These are phyloP conservation scores for Habroteleia sp. DNA, from an alignment of 2,888 invertebrate genomes.

Conservation along the genomic window DNA sequence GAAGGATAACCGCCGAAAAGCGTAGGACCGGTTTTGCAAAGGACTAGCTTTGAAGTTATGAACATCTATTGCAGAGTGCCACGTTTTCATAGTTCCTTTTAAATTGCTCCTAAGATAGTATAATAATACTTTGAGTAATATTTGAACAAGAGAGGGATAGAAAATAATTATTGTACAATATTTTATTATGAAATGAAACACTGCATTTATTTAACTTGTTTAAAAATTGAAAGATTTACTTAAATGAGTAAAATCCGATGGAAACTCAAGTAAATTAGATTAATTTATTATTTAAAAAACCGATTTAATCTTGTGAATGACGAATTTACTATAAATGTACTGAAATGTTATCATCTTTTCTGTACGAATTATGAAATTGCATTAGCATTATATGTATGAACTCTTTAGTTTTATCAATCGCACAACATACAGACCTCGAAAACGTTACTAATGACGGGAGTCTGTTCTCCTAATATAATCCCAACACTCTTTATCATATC, in stretches of 20 bases:
- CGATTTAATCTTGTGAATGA: too few species aligned
- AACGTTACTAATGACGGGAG: slow-evolving; percentile 44
- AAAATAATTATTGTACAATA: too few species aligned
- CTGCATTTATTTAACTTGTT: too few species aligned
- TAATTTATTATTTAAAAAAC: too few species aligned
- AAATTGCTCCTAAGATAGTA: slow-evolving; percentile 8
- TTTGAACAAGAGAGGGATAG: too few species aligned
- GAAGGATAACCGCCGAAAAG: slow-evolving; percentile 34
- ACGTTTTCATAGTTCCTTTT: slow-evolving; percentile 28
- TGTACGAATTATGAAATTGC: slow-evolving; percentile 19
- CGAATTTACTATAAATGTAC: too few species aligned
- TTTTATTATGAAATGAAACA: too few species aligned
- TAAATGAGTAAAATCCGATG: too few species aligned
- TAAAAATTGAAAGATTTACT: too few species aligned
- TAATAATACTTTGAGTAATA: slow-evolving; percentile 6
- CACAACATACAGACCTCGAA: slow-evolving; percentile 29
- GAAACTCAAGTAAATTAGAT: too few species aligned
- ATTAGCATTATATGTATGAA: slow-evolving; percentile 11
- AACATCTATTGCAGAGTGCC: slow-evolving; percentile 15
- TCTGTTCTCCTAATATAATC: slow-evolving; percentile 36
- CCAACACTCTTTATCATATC: slow-evolving; percentile 43
- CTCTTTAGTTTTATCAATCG: too few species aligned
- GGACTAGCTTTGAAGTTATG: slow-evolving; percentile 32
- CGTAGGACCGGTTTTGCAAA: slow-evolving; percentile 42
- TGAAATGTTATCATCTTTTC: too few species aligned